These are phyloP conservation scores for Nasonovia ribisnigri DNA, from an alignment of 2,888 invertebrate genomes.

Conservation along the genomic window DNA sequence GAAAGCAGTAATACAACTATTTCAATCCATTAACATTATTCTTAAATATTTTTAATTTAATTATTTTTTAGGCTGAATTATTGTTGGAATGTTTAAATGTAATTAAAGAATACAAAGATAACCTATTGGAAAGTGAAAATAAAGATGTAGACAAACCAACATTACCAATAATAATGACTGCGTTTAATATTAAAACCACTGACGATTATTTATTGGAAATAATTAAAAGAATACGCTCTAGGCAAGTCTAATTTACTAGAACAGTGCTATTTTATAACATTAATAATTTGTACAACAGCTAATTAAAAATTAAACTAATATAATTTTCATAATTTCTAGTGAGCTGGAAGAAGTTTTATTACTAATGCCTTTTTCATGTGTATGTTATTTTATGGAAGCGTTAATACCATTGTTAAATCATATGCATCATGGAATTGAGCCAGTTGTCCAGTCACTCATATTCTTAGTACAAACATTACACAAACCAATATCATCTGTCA, in stretches of 20 bases:
- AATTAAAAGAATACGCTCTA: slow-evolving; percentile 83
- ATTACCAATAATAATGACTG: slow-evolving; percentile 85
- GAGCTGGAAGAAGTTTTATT: slow-evolving; percentile 92
- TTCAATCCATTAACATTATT: slow-evolving; percentile 48
- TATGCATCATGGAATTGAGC: slow-evolving; percentile 79
- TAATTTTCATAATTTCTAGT: slow-evolving; percentile 72
- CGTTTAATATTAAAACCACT: slow-evolving; percentile 79
- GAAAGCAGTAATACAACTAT: slow-evolving; percentile 76
- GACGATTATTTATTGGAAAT: slow-evolving; percentile 87
- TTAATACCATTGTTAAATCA: slow-evolving; percentile 78
- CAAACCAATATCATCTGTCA: slow-evolving; percentile 82
- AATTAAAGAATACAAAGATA: slow-evolving; percentile 74
- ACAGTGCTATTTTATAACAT: background rate
- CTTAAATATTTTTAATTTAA: slow-evolving; percentile 51
- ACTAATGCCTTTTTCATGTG: slow-evolving; percentile 81
- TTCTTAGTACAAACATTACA: slow-evolving; percentile 84
- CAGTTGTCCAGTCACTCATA: slow-evolving; percentile 81
- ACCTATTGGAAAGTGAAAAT: slow-evolving; percentile 71
- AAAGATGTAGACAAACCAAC: slow-evolving; percentile 72
- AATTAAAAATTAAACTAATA: slow-evolving; percentile 1
- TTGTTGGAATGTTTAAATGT: slow-evolving; percentile 92
- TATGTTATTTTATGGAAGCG: slow-evolving; percentile 81
- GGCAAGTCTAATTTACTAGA: slow-evolving; percentile 72
- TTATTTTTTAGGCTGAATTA: slow-evolving; percentile 79
- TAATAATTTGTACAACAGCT: background rate